phyloP scores from a whole-genome alignment of 2,888 invertebrate genomes.

The Aporophyla nigra region DNA sequence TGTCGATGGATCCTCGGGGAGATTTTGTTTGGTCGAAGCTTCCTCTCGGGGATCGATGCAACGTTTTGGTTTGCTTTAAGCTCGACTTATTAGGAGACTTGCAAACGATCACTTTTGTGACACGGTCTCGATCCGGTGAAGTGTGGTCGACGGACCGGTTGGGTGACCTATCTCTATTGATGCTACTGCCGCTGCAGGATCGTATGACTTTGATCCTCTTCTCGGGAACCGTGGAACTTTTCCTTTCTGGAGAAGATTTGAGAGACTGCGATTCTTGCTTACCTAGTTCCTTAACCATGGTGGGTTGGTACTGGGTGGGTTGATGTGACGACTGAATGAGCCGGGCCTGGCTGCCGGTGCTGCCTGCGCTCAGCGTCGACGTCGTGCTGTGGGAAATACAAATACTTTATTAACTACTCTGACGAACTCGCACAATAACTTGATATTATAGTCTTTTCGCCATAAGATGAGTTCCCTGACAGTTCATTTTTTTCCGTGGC shows the following conservation, averaged over 20 bases:
- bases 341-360: constrained; percentile 97
- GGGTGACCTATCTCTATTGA: constrained; percentile 87
- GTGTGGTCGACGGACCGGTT: constrained; percentile 78
- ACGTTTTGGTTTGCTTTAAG: constrained; percentile 84
- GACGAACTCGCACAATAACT: too few relatives aligned
- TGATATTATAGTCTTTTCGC: too few relatives aligned
- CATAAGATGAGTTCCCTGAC: too few relatives aligned
- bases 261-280: constrained; percentile 91
- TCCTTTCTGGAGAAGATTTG: constrained; percentile 89
- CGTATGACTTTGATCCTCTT: constrained; percentile 88
- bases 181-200: constrained; percentile 90
- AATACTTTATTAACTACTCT: constrained; percentile 10
- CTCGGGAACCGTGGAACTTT: constrained; percentile 77
- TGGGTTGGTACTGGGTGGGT: constrained; percentile 97
- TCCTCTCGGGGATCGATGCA: constrained; percentile 89
- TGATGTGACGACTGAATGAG: constrained; percentile 98
- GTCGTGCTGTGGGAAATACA: constrained; percentile 93
- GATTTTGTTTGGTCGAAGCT: constrained; percentile 89
- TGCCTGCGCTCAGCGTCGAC: constrained; percentile 97
- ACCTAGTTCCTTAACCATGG: constrained; percentile 97
- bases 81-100: constrained; percentile 89
- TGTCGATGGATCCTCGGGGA: constrained; percentile 91
- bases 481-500: too few relatives aligned
- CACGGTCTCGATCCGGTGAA: constrained; percentile 86
- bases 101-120: constrained; percentile 89